These are phyloP conservation scores for Penaeus indicus DNA, from an alignment of 1,140 invertebrate species.

Conservation along the genomic window DNA sequence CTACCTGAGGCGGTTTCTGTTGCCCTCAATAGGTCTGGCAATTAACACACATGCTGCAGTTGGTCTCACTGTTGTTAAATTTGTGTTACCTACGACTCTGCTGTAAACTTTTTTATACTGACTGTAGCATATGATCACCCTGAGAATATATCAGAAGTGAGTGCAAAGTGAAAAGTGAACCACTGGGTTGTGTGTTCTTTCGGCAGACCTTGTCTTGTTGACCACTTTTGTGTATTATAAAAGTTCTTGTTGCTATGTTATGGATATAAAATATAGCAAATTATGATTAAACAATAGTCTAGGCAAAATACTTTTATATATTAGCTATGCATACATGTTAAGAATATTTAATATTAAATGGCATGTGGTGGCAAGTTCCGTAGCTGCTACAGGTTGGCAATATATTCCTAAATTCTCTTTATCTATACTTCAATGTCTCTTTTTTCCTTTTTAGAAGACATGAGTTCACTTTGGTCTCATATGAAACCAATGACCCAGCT, in stretches of 20 bases:
- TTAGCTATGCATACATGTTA: slow-evolving; percentile 24
- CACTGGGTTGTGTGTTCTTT: slow-evolving; percentile 5
- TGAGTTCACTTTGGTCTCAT: no score
- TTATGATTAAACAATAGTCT: slow-evolving; percentile 4
- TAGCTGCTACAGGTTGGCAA: not conserved
- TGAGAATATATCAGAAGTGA: no score
- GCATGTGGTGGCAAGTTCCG: slow-evolving; percentile 4
- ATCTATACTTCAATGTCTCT: no score
- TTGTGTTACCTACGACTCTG: no score
- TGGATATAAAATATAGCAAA: slow-evolving; percentile 13
- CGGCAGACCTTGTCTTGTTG: slow-evolving; percentile 17
- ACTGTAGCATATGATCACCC: no score
- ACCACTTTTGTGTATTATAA: slow-evolving; percentile 23
- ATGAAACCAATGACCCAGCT: no score
- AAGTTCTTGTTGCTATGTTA: slow-evolving; percentile 25
- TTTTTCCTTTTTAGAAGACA: no score
- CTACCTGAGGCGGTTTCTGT: not conserved
- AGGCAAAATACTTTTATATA: slow-evolving; percentile 19
- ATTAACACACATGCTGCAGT: not conserved
- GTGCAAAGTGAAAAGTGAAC: not conserved
- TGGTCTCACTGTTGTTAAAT: not conserved
- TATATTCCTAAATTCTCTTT: not conserved
- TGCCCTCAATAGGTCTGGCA: slow-evolving; percentile 10
- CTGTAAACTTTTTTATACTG: no score
- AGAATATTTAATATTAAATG: not conserved